Percentiles rank a stretch among this genome's conserved stretches.
Evolutionary conservation across 2,888 invertebrate species (phyloP).

Genomic region (Cantharis rustica): DNA sequence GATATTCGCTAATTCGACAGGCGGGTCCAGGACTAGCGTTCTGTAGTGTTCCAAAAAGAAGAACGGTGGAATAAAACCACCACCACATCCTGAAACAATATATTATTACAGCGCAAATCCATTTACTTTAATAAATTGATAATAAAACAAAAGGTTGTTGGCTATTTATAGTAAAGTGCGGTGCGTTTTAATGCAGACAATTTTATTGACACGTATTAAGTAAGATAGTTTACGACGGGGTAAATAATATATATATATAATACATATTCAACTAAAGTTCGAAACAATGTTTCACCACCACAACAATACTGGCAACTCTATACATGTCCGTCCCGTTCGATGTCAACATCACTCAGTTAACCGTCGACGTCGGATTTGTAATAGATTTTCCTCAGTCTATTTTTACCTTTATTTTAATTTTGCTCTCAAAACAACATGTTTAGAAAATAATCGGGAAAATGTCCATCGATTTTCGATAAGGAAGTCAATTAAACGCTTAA

Average conservation of each 20-base stretch:
- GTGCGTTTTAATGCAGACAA: not conserved
- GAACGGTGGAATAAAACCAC: conserved; percentile 38
- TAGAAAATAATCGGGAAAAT: not conserved
- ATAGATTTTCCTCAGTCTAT: not conserved
- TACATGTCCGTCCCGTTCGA: not conserved
- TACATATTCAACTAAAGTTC: not conserved
- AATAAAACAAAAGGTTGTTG: not conserved
- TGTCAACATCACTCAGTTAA: not conserved
- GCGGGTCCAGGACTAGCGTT: conserved; percentile 57
- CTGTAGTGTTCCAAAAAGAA: conserved; percentile 14
- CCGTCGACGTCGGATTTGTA: not conserved
- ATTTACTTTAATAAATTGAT: not conserved
- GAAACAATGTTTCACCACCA: not conserved
- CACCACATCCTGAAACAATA: conserved; percentile 47
- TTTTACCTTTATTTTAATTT: not conserved
- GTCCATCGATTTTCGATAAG: not conserved
- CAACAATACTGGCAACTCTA: not conserved
- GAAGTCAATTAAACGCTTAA: not conserved
- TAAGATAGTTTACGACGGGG: not conserved
- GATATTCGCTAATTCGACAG: conserved; percentile 79
- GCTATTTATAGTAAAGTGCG: not conserved
- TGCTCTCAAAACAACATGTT: not conserved
- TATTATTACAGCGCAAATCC: conserved; percentile 2
- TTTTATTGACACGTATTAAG: not conserved
- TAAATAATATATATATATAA: not conserved